These are phyloP conservation scores for Gavialis gangeticus DNA, from an alignment of 2,113 vertebrate genomes.

Conservation along the genomic window DNA sequence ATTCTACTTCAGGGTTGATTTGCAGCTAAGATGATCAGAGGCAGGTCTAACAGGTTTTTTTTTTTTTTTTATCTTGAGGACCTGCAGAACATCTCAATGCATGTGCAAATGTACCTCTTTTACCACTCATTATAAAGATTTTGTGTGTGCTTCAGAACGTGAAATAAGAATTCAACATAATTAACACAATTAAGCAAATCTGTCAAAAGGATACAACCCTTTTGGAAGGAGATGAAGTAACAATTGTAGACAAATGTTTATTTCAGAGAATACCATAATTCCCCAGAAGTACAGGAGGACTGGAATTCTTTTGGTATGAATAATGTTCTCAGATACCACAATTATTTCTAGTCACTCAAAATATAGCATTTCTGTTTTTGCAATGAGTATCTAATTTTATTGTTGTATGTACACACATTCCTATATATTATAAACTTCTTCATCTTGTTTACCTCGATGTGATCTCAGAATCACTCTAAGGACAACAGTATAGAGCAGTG, in stretches of 20 bases:
- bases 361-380: not conserved
- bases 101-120: not conserved
- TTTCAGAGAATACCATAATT: not conserved
- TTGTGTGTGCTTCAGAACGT: not conserved
- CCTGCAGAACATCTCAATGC: not conserved
- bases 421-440: conserved; percentile 25
- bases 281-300: conserved; percentile 16
- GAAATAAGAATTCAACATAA: conserved; percentile 4
- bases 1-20: not conserved
- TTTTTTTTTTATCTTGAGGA: not conserved
- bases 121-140: not conserved
- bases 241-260: not conserved
- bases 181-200: not conserved
- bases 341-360: conserved; percentile 52
- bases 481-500: not conserved
- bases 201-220: not conserved
- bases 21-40: not conserved
- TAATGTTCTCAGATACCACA: conserved; percentile 24
- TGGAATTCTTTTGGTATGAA: not conserved
- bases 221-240: not conserved
- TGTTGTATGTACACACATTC: conserved; percentile 2
- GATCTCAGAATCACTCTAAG: conserved; percentile 27
- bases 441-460: conserved; percentile 45
- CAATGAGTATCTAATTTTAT: conserved; percentile 54
- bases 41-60: not conserved